Conservation (phyloP, 2,113 vertebrate genomes). For the Agapornis roseicollis region DNA sequence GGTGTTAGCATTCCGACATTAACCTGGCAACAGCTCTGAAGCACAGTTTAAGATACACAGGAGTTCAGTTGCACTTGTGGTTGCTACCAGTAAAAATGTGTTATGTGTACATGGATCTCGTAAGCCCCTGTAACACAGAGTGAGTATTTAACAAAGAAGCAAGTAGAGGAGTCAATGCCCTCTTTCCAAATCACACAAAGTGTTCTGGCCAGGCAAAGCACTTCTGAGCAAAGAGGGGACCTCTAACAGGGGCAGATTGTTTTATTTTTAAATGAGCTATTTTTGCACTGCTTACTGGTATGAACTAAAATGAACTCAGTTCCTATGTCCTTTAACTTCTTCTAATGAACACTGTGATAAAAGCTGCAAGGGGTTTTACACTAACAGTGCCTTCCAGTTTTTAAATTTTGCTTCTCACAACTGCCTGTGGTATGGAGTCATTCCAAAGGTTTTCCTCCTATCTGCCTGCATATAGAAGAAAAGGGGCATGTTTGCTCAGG, state of each 20-base stretch:
- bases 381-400: constrained; percentile 61
- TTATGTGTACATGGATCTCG: neutral
- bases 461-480: neutral
- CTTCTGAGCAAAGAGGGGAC: neutral
- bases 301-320: constrained; percentile 31
- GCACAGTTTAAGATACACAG: neutral
- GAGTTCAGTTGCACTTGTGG: neutral
- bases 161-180: neutral
- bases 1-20: neutral
- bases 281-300: constrained; percentile 38
- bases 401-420: neutral
- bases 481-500: constrained; percentile 8
- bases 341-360: constrained; percentile 57
- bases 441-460: constrained; percentile 38
- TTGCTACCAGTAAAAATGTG: neutral
- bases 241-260: neutral
- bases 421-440: constrained; percentile 31
- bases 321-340: constrained; percentile 30
- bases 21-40: neutral
- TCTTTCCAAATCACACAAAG: neutral
- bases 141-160: neutral
- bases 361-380: constrained; percentile 22
- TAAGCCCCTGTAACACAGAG: neutral
- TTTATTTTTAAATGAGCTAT: constrained; percentile 27
- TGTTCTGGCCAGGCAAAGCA: constrained; percentile 20